Percentiles rank a stretch among this genome's conserved stretches.
Conservation (phyloP, 2,888 invertebrate genomes). For the Diogma glabrata region DNA sequence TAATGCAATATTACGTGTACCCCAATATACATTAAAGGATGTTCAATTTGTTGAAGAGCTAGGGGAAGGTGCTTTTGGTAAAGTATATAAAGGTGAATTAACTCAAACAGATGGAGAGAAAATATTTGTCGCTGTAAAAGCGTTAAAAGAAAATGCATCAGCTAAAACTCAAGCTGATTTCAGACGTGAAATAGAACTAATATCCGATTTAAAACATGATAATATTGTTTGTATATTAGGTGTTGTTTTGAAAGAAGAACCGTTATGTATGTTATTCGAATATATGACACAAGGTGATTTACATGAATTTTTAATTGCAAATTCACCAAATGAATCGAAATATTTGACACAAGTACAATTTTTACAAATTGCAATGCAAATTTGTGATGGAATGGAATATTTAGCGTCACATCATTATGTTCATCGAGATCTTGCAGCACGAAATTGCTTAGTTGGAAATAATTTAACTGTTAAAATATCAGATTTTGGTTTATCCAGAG, state of each 20-base stretch:
- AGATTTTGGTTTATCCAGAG: conserved; percentile 89
- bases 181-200: conserved; percentile 84
- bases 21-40: conserved; percentile 76
- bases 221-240: conserved; percentile 94
- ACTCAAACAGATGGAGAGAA: conserved; percentile 52
- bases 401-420: conserved; percentile 87
- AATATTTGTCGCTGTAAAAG: conserved; percentile 84
- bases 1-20: conserved; percentile 45
- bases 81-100: conserved; percentile 91
- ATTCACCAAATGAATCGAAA: conserved; percentile 76
- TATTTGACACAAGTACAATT: conserved; percentile 74
- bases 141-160: conserved; percentile 84
- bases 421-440: conserved; percentile 89
- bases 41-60: conserved; percentile 81
- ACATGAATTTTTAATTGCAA: conserved; percentile 86
- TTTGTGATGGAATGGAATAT: conserved; percentile 74
- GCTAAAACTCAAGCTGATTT: conserved; percentile 88
- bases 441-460: conserved; percentile 94
- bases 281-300: conserved; percentile 96
- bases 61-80: conserved; percentile 95
- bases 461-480: conserved; percentile 92
- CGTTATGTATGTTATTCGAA: conserved; percentile 93
- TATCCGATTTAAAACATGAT: conserved; percentile 87
- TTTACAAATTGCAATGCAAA: conserved; percentile 81
- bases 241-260: conserved; percentile 78